Evolutionary conservation across 2,113 vertebrate species (phyloP).

Genomic region (Petaurus breviceps): DNA sequence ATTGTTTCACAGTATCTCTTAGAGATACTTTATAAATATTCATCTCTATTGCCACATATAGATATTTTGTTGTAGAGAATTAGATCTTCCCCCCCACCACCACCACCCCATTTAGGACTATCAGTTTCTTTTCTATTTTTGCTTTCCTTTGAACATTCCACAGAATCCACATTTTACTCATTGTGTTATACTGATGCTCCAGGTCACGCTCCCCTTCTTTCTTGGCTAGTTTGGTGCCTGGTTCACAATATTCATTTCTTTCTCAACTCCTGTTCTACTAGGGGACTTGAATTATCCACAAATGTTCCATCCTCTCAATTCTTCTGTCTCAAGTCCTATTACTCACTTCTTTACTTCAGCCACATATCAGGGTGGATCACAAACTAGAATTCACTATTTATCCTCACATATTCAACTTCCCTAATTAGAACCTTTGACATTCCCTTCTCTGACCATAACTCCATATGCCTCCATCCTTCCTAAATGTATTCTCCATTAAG

Average conservation of each 20-base stretch:
- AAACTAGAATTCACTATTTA: neutral
- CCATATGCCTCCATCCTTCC: neutral
- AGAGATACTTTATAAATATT: neutral
- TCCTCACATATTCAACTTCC: neutral
- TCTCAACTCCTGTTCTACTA: neutral
- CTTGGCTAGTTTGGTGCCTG: neutral
- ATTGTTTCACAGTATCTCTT: neutral
- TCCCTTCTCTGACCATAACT: neutral
- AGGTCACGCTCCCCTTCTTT: neutral
- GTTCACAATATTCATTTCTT: neutral
- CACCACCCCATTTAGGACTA: neutral
- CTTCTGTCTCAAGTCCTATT: neutral
- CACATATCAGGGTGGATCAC: neutral
- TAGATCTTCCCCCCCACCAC: neutral
- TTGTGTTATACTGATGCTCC: neutral
- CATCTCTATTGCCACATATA: neutral
- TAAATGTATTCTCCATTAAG: neutral
- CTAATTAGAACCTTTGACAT: neutral
- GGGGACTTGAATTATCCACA: neutral
- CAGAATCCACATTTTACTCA: neutral
- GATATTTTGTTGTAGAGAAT: neutral
- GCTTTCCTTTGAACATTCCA: neutral
- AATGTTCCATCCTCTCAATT: neutral
- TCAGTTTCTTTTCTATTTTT: neutral
- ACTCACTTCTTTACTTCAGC: neutral